Evolutionary conservation across 1,140 invertebrate genomes (phyloP), one percentile per base, ranked within the genome.

Genomic region (Bombus haemorrhoidalis): DNA sequence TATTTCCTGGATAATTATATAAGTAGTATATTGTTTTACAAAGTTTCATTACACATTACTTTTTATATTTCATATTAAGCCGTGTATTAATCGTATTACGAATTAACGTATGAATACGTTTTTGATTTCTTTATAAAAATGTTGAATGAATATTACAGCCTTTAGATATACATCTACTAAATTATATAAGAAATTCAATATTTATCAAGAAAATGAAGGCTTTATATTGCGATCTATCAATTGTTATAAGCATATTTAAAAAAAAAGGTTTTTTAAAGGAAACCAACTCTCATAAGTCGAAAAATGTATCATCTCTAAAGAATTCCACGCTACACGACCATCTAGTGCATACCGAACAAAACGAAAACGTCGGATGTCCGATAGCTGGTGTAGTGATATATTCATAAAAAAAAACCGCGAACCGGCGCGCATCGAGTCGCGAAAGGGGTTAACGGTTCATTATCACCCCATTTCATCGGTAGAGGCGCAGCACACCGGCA

Each of bases 391-490:
- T 18, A 47, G 28, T 43, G n/a, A 59, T 53, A 39, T 78, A 80
- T 80, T 47, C 83, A 41, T 71, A n/a, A 62, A 72, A 72, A 59
- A 71, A 39, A 47, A 53, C 47, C 66, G 32, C 66, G 66, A 78
- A 72, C 64, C 41, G n/a, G 66, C 74, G 82, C 37, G 82, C 53
- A 78, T 8, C 66, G 68, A 80, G 39, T 79, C 83, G 76, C 68
- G 68, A 62, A 62, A 80, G 68, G 83, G 76, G 75, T 85, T 85
- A 85, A 85, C 76, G 83, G 83, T 85, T 85, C 83, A 80, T 85
- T 85, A 85, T 85, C 83, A 85, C 83, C 39, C 76, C 39, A 10
- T 85, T 80, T 85, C 59, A 85, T 85, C 83, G 76, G 62, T 79
- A 79, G 64, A 69, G 68, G 76, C 53, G 53, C 66, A 57, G 74